Percentiles rank a stretch among this genome's conserved stretches.
Evolutionary conservation across 2,888 invertebrate genomes (phyloP).

Genomic region (Scaptodrosophila latifasciaeformis): DNA sequence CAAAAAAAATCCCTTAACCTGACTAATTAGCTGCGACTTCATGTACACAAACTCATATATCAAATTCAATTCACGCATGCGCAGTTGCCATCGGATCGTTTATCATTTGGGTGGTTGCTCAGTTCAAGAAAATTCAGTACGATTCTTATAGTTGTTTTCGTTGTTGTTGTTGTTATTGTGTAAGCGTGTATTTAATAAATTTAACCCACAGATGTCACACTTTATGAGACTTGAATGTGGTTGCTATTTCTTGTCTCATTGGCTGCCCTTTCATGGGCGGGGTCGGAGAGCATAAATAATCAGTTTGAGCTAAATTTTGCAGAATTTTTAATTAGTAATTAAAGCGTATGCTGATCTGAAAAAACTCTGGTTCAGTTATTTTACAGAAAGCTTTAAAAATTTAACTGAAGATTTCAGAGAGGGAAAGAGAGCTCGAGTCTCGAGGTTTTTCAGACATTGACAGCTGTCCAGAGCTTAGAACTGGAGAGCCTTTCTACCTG

Average conservation of each 20-base stretch:
- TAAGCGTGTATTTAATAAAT: constrained; percentile 40
- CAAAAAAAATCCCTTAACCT: neutral
- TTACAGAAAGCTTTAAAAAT: neutral
- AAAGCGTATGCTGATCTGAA: neutral
- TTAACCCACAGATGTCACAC: constrained; percentile 47
- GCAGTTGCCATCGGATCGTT: neutral
- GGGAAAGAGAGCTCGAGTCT: neutral
- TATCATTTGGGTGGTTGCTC: constrained; percentile 1
- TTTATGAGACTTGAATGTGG: constrained; percentile 2
- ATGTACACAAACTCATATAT: constrained; percentile 6
- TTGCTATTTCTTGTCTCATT: neutral
- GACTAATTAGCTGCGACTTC: constrained; percentile 31
- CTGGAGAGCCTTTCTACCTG: constrained; percentile 19
- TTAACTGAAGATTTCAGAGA: neutral
- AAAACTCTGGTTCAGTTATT: neutral
- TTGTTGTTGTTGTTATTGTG: constrained; percentile 6
- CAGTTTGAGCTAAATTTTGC: neutral
- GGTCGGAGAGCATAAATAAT: neutral
- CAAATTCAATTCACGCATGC: constrained; percentile 4
- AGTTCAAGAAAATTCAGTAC: no score
- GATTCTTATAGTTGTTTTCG: neutral
- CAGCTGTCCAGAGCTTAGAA: neutral
- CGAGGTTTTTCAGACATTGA: neutral
- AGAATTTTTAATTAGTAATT: constrained; percentile 2
- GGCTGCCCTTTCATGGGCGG: neutral